Base-by-base conservation (phyloP, 2,797 vertebrate genomes). In the Poeciliopsis presidionis region DNA sequence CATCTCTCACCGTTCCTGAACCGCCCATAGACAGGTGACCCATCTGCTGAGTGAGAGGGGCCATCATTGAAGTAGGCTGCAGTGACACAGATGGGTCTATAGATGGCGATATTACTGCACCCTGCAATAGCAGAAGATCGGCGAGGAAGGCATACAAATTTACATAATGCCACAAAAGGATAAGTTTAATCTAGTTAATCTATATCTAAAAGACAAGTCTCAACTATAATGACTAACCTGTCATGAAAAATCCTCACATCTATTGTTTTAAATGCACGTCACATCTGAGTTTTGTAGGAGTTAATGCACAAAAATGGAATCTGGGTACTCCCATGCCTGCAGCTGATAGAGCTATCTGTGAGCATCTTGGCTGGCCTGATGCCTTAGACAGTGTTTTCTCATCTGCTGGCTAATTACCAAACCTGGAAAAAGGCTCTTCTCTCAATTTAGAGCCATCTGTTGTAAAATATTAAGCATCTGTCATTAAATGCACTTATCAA, bases 61-160 rank as follows among this genome's bases (percentile, higher is more conserved):
- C 94, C 91, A 99, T 97, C 96, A 99, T 97, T 0, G 98, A 98
- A 2, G 97, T 85, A 5, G 96, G 97, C 94, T 99, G 98, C 96
- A 99, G 96, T 95, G 98, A 97, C 97, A 99, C 96, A 78, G 97
- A 97, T 72, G 97, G 98, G 93, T 99, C 98, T 96, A 99, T 98
- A 88, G 98, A 98, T 94, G 98, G 98, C 86, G 98, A 98, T 95
- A 99, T 90, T 90, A 99, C 97, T 86, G 98, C 97, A 95, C 98
- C 97, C 98, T 99, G 53, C 11, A 90, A 86, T 81, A 81, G 78
- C 85, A 84, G 74, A 87, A 81, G 83, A 85, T 67, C 74, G 83
- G 65, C 88, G 78, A 82, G 33, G 3, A 70, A 47, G 16, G 41
- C 22, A 12, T 16, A n/a, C 22, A 47, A n/a, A 57, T 39, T 41